phyloP scores from a whole-genome alignment of 2,797 vertebrate species.

The Cetoscarus ocellatus region DNA sequence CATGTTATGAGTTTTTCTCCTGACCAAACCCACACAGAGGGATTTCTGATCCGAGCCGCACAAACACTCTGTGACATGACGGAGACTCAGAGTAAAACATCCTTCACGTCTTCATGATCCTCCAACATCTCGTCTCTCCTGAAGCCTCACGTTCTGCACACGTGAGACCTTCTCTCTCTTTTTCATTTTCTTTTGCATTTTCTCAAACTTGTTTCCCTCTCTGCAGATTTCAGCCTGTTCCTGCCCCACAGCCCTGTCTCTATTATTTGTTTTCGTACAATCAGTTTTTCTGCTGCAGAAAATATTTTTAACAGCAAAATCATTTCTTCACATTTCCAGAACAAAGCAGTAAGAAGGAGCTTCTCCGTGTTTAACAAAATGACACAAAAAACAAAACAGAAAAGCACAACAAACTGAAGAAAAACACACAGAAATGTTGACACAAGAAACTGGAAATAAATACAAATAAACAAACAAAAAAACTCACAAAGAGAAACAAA shows the following conservation, averaged over 20 bases:
- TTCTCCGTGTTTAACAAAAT: slow-evolving; percentile 6
- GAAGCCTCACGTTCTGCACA: slow-evolving; percentile 11
- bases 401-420: too few species aligned
- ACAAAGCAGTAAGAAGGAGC: neutral
- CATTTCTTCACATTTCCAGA: slow-evolving; percentile 11
- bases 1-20: slow-evolving; percentile 51
- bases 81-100: slow-evolving; percentile 45
- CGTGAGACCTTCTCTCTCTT: slow-evolving; percentile 8
- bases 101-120: slow-evolving; percentile 5
- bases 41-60: slow-evolving; percentile 45
- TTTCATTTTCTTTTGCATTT: neutral
- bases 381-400: too few species aligned
- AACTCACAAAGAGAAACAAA: too few species aligned
- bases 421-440: too few species aligned
- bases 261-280: neutral
- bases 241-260: neutral
- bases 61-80: slow-evolving; percentile 37
- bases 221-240: slow-evolving; percentile 20
- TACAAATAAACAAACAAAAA: too few species aligned
- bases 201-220: slow-evolving; percentile 23
- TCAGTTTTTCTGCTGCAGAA: slow-evolving; percentile 7
- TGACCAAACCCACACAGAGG: slow-evolving; percentile 52
- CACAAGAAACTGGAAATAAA: too few species aligned
- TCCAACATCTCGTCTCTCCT: slow-evolving; percentile 3
- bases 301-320: slow-evolving; percentile 16